Base-by-base conservation (phyloP, 2,113 vertebrate species). In the Hippoglossus stenolepis region DNA sequence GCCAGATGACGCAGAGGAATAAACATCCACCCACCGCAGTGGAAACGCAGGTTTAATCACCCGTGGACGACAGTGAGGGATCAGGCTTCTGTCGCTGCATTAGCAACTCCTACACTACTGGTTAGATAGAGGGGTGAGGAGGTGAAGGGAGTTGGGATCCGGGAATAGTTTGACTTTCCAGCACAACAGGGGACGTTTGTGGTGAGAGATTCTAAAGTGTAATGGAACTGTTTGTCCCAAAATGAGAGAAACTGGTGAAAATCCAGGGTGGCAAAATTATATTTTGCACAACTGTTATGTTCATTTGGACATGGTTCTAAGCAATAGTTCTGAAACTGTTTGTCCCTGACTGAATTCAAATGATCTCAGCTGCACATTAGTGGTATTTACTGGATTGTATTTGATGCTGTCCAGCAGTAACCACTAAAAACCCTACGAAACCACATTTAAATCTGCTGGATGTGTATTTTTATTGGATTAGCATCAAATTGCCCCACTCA, bases 21-120 rank as follows among this genome's bases (percentile, higher is more conserved):
- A 80, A 77, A 57, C 64, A 73, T 31, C 12, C 21, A 70, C 31
- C 58, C 12, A 35, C 69, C 60, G 54, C 71, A 65, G 60, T 35
- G 53, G 24, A 77, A 80, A 67, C 12, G 4, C 45, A 70, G 40
- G 43, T 62, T 66, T 59, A 79, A 80, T 82, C 58, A 60, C 51
- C 75, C 61, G 0, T 49, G 43, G 35, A n/a, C 45, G 62, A 24
- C 59, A 35, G 20, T 6, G 4, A 70, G 59, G 31, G 21, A 45
- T 64, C 58, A 64, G 40, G 47, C 68, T 60, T 3, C 66, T 35
- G 26, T 23, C 3, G 0, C 17, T 15, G 57, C 62, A 57, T 24
- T 13, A 40, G 35, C 7, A 53, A 24, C 65, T 58, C 38, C 14
- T 64, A 14, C 23, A n/a, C 15, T 17, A 20, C 15, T 62, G 5